Evolutionary conservation across 2,888 invertebrate genomes (phyloP), one percentile per base, ranked within the genome.

Genomic region (Pyrgus malvae): DNA sequence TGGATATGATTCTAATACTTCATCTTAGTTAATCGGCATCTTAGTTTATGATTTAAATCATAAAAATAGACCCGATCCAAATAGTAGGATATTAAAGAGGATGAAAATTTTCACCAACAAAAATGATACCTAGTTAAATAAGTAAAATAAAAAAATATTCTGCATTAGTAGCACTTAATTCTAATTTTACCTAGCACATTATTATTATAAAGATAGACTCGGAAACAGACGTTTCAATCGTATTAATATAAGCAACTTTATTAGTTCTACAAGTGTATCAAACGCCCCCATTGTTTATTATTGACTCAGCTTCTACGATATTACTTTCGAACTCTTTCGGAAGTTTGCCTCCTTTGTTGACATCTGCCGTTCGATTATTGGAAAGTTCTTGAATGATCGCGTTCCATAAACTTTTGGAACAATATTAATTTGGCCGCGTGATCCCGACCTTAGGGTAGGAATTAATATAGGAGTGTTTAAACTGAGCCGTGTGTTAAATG

Each of bases 231-330:
- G 38, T 31, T 16, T n/a, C 16, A 41, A 54, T 54, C 45, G 33
- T 38, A 46, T 54, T 54, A 54, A 46, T 17, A 19, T 54, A 69
- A 79, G 78, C 70, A 70, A 69, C 74, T 77, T 85, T 90, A 90
- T 89, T 90, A 89, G 88, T 89, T 90, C 54, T 88, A 89, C 89
- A 86, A 89, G 88, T 88, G 87, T 90, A 89, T 90, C 87, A 88
- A 81, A 75, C 76, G 75, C 78, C 78, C 85, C 86, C 80, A 79
- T 78, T 83, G 83, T 87, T 86, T 87, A 85, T 80, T 84, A 84
- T 89, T 89, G 84, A 86, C 88, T 87, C 80, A 65, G 73, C 65
- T 67, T 70, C 71, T 72, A 63, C 68, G 76, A 76, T 79, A 80
- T 79, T 80, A 78, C 88, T 90, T 89, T 81, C 78, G 80, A 90